These are phyloP conservation scores for Catocala fraxini DNA, from an alignment of 2,888 invertebrate species.

Conservation along the genomic window DNA sequence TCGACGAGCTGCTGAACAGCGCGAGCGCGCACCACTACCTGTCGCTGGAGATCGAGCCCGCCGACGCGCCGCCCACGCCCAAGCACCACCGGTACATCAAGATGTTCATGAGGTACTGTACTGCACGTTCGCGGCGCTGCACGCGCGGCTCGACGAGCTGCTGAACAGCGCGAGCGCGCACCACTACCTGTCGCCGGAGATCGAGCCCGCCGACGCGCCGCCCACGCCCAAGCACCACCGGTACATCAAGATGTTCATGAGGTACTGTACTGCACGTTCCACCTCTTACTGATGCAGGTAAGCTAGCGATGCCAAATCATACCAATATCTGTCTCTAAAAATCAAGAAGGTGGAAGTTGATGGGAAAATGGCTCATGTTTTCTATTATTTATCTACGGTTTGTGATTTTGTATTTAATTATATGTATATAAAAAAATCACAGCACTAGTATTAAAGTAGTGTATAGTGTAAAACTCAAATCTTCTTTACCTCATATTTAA, in stretches of 20 bases:
- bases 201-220: constrained; percentile 56
- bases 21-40: constrained; percentile 76
- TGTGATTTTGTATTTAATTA: no score
- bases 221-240: constrained; percentile 45
- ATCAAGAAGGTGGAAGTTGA: no score
- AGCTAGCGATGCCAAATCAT: no score
- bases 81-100: constrained; percentile 55
- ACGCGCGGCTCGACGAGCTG: constrained; percentile 71
- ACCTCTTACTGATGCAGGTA: no score
- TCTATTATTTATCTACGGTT: no score
- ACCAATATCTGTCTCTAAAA: no score
- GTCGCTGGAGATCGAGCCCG: constrained; percentile 63
- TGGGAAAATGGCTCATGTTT: no score
- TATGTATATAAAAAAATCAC: no score
- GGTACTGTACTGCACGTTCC: no score
- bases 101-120: constrained; percentile 64
- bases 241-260: constrained; percentile 65
- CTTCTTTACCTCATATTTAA: no score
- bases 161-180: constrained; percentile 69
- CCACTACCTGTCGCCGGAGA: constrained; percentile 73
- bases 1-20: constrained; percentile 74
- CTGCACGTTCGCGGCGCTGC: constrained; percentile 90
- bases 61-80: constrained; percentile 51
- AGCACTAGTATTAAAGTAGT: no score
- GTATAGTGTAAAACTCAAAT: no score